These are phyloP conservation scores for Oplegnathus fasciatus DNA, from an alignment of 2,113 vertebrate genomes.

Conservation along the genomic window DNA sequence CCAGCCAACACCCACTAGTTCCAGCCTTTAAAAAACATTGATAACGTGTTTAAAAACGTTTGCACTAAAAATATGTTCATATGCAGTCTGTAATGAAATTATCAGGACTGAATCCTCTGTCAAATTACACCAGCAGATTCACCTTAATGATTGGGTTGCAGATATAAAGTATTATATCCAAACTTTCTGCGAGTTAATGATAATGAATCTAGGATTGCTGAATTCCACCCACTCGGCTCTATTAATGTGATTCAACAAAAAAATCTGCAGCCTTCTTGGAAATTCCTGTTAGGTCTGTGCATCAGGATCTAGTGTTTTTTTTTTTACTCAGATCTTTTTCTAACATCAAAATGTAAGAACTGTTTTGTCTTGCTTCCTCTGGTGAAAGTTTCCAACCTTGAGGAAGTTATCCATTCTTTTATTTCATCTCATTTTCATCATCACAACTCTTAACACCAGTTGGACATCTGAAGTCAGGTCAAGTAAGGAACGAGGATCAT, in stretches of 20 bases:
- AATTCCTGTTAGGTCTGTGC: not conserved
- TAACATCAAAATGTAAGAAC: slow-evolving; percentile 12
- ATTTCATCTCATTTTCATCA: slow-evolving; percentile 38
- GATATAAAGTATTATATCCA: slow-evolving; percentile 17
- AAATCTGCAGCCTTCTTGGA: not conserved
- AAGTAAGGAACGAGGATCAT: not conserved
- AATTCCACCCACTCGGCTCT: slow-evolving; percentile 37
- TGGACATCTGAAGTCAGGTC: slow-evolving; percentile 15
- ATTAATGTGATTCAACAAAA: slow-evolving; percentile 21
- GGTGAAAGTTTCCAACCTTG: not conserved
- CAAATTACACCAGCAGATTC: slow-evolving; percentile 36
- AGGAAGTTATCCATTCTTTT: slow-evolving; percentile 5
- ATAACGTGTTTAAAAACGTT: slow-evolving; percentile 18
- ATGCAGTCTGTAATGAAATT: slow-evolving; percentile 26
- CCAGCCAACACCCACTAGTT: slow-evolving; percentile 11
- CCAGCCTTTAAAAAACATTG: slow-evolving; percentile 20
- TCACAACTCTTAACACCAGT: not conserved
- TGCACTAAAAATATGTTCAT: slow-evolving; percentile 15
- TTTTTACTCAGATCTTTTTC: not conserved
- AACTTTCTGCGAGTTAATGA: slow-evolving; percentile 23
- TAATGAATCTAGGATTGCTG: slow-evolving; percentile 27
- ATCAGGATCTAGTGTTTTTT: not conserved
- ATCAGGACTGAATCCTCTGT: slow-evolving; percentile 33
- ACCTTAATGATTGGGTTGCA: slow-evolving; percentile 13
- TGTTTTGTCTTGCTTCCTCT: not conserved